These are phyloP conservation scores for Apamea sordens DNA, from an alignment of 2,888 invertebrate genomes.

Conservation along the genomic window DNA sequence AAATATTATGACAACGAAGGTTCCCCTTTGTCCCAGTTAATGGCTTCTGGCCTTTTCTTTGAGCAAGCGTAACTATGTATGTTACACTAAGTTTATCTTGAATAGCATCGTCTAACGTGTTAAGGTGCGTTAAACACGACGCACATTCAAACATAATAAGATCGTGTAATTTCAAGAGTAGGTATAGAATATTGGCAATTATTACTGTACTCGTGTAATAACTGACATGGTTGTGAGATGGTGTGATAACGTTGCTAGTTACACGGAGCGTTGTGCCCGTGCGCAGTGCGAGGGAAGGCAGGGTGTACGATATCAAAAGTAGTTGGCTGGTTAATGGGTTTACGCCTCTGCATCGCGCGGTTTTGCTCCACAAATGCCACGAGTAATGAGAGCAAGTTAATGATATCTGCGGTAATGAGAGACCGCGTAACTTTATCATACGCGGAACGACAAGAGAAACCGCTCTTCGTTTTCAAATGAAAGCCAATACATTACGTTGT, in stretches of 20 bases:
- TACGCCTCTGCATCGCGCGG: constrained; percentile 63
- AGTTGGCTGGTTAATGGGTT: constrained; percentile 64
- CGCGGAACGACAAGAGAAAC: constrained; percentile 83
- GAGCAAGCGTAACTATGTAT: constrained; percentile 17
- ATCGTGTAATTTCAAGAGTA: constrained; percentile 47
- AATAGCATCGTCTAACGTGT: constrained; percentile 34
- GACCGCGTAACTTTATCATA: constrained; percentile 85
- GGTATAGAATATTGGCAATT: constrained; percentile 57
- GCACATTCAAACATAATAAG: constrained; percentile 57
- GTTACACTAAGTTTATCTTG: constrained; percentile 51
- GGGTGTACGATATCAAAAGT: constrained; percentile 67
- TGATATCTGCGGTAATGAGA: constrained; percentile 84
- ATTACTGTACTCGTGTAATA: constrained; percentile 59
- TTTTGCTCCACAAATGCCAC: constrained; percentile 76
- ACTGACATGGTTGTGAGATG: constrained; percentile 56
- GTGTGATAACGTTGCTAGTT: constrained; percentile 54
- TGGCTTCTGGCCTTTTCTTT: constrained; percentile 20
- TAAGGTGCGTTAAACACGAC: constrained; percentile 50
- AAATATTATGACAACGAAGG: constrained; percentile 71
- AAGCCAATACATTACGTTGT: constrained; percentile 82
- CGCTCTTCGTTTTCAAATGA: constrained; percentile 84
- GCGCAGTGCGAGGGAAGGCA: constrained; percentile 44
- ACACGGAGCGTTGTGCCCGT: constrained; percentile 58
- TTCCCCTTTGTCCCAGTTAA: constrained; percentile 51
- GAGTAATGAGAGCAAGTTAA: constrained; percentile 78